A percentile compares a stretch with the other conserved stretches of the same genome.
These are phyloP conservation scores for Gnatocerus cornutus DNA, from an alignment of 2,888 invertebrate genomes.

Conservation along the genomic window DNA sequence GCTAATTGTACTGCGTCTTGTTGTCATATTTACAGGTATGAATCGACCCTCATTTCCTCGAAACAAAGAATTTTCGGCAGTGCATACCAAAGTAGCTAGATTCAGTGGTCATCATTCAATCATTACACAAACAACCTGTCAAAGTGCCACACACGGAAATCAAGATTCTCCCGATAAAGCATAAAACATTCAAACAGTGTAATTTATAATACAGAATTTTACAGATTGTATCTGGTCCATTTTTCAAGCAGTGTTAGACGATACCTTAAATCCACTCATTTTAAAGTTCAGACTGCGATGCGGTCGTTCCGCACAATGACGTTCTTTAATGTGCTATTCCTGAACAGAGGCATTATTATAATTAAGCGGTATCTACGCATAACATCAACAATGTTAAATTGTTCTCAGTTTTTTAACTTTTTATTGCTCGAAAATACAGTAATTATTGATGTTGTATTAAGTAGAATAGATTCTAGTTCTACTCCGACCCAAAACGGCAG, in stretches of 20 bases:
- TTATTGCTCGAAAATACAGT: constrained; percentile 47
- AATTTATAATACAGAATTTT: constrained; percentile 61
- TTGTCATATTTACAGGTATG: too few species aligned
- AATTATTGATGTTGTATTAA: constrained; percentile 45
- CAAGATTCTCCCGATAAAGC: constrained; percentile 57
- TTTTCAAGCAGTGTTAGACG: constrained; percentile 55
- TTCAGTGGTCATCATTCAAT: constrained; percentile 58
- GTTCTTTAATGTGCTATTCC: constrained; percentile 62
- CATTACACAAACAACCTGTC: constrained; percentile 57
- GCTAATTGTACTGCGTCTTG: too few species aligned
- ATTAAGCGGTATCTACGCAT: constrained; percentile 63
- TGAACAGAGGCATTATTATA: constrained; percentile 62
- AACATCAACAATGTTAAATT: constrained; percentile 63
- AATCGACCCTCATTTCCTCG: neutral
- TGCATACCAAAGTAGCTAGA: constrained; percentile 21
- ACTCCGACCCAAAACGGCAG: neutral
- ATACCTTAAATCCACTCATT: constrained; percentile 54
- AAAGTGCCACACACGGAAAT: constrained; percentile 60
- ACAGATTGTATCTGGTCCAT: constrained; percentile 58
- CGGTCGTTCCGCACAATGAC: constrained; percentile 62
- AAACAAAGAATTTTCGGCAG: neutral
- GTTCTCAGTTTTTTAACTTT: constrained; percentile 57
- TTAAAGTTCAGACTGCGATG: constrained; percentile 54
- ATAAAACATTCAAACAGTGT: constrained; percentile 61
- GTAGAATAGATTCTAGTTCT: constrained; percentile 3